phyloP scores from a whole-genome alignment of 2,113 vertebrate genomes.

The Pterocles gutturalis region DNA sequence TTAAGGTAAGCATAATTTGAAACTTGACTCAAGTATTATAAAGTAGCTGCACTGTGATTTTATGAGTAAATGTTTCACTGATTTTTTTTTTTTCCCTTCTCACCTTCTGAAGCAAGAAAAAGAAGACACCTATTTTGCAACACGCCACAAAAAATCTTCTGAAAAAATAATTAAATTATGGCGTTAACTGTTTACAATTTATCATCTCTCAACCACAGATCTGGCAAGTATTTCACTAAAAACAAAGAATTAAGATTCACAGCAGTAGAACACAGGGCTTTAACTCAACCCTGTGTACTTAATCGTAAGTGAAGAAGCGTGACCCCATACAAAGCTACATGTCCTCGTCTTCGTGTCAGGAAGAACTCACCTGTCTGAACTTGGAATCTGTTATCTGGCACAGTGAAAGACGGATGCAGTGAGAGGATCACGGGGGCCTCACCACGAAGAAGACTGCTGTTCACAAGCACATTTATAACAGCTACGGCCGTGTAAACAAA shows the following conservation, averaged over 20 bases:
- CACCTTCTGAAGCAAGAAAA: not conserved
- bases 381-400: constrained; percentile 86
- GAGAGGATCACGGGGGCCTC: constrained; percentile 83
- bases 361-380: constrained; percentile 89
- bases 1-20: not conserved
- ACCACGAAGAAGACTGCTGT: constrained; percentile 74
- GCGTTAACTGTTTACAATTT: not conserved
- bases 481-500: constrained; percentile 93
- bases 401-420: constrained; percentile 80
- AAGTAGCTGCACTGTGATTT: not conserved
- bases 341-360: not conserved
- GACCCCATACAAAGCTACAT: not conserved
- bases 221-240: not conserved
- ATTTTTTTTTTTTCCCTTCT: not conserved
- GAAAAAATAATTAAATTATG: not conserved
- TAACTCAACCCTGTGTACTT: not conserved
- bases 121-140: not conserved
- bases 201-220: accelerated
- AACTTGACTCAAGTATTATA: not conserved
- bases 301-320: not conserved
- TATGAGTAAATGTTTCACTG: not conserved
- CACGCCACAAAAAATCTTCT: accelerated
- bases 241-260: not conserved
- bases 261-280: not conserved
- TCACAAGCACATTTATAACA: constrained; percentile 86